A percentile compares a stretch with the other conserved stretches of the same genome.
These are phyloP conservation scores for Gorsachius magnificus DNA, from an alignment of 2,797 vertebrate species.

Conservation along the genomic window DNA sequence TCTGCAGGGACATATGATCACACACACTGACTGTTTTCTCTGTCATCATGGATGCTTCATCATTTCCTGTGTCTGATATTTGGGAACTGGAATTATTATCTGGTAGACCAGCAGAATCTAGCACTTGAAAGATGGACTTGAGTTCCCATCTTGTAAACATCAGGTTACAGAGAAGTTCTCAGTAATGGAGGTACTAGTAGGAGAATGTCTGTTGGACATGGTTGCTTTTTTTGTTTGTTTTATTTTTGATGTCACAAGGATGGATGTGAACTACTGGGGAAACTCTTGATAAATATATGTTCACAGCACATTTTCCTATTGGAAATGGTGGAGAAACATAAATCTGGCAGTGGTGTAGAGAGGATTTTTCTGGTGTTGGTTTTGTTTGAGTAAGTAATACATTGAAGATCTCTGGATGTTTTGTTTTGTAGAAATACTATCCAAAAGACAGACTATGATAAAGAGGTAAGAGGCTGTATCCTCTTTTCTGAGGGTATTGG, in stretches of 20 bases:
- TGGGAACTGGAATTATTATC: constrained; percentile 53
- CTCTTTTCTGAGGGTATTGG: background rate
- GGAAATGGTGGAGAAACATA: background rate
- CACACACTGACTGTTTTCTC: constrained; percentile 63
- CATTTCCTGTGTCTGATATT: constrained; percentile 51
- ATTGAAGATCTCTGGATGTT: background rate
- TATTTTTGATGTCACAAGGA: background rate
- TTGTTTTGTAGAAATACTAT: background rate
- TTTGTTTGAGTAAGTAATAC: background rate
- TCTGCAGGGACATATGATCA: constrained; percentile 70
- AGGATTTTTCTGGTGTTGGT: background rate
- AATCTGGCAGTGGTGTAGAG: background rate
- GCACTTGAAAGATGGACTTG: background rate
- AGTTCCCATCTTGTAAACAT: background rate
- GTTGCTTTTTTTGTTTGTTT: background rate
- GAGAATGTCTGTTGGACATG: background rate
- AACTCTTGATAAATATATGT: background rate
- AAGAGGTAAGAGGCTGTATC: background rate
- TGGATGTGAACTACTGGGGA: background rate
- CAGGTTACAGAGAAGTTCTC: background rate
- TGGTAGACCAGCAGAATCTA: constrained; percentile 39
- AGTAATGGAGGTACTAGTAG: background rate
- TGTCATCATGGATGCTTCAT: constrained; percentile 68
- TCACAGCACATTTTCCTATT: background rate
- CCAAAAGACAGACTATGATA: background rate